Base-by-base conservation (phyloP, 2,797 vertebrate species). In the Scolopax bukidnonensis region DNA sequence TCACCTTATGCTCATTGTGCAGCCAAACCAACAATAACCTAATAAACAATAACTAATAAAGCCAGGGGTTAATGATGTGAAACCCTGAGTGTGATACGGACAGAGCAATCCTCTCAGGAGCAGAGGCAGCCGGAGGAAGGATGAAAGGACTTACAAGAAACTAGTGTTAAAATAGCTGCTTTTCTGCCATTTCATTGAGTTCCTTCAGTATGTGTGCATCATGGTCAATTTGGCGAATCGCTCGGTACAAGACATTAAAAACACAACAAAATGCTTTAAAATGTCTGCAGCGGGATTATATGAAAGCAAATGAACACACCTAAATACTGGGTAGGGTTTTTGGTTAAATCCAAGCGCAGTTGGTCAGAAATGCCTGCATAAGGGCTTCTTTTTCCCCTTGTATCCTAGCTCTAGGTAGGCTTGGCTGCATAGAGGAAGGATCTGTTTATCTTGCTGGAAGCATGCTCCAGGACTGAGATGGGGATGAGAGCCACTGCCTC, bases 21-120 rank as follows among this genome's bases (percentile, higher is more conserved):
- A 88, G 65, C 76, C 83, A 87, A 77, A 74, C 48, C 74, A 59
- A 50, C 75, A 89, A 79, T 70, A 89, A 85, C 64, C 43, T 71
- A 60, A 92, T 74, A 94, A 84, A 90, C 84, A 83, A 80, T 57
- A 90, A 77, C 56, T 82, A 90, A 79, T 84, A 85, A 93, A 77
- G 4, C 10, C 60, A 41, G n/a, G 64, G 64, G 60, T 91, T 93
- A 91, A 85, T 92, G 90, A 87, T 28, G 61, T 28, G 15, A 60
- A 96, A 50, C 56, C 17, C 10, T 30, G 60, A 87, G 75, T 32
- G 30, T 60, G 69, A 45, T 92, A 77, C 40, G 70, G 90, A 59
- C 24, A 54, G 27, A 83, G 43, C 30, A 60, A 54, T 70, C 67
- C 51, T 68, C 80, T 41, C 38, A 60, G 94, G 68, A 88, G 71